These are phyloP conservation scores for Camponotus vicinus DNA, from an alignment of 1,140 invertebrate genomes.

Conservation along the genomic window DNA sequence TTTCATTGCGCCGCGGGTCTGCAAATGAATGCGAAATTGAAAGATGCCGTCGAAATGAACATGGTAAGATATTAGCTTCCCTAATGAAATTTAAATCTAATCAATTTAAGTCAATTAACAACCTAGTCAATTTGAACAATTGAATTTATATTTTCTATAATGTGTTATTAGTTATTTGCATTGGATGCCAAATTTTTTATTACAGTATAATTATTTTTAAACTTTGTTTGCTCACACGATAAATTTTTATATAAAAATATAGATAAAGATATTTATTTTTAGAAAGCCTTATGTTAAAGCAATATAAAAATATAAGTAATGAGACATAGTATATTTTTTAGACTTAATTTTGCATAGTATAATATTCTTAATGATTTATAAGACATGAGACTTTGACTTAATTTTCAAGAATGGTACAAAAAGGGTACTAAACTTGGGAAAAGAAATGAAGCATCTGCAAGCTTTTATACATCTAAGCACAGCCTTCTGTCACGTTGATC, in stretches of 20 bases:
- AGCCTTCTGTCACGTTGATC: slow-evolving; percentile 91
- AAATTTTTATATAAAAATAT: not conserved
- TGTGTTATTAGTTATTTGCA: not conserved
- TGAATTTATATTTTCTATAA: not conserved
- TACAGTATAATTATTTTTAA: not conserved
- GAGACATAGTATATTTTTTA: not conserved
- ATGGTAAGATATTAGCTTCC: slow-evolving; percentile 79
- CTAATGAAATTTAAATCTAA: not conserved
- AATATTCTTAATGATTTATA: not conserved
- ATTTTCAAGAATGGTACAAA: slow-evolving; percentile 87
- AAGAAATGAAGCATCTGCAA: slow-evolving; percentile 89
- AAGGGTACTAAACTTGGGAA: slow-evolving; percentile 88
- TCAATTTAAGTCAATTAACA: not conserved
- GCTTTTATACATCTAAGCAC: slow-evolving; percentile 90
- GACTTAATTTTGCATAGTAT: not conserved
- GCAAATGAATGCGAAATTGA: slow-evolving; percentile 90
- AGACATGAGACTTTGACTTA: not conserved
- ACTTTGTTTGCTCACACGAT: not conserved
- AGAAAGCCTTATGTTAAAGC: not conserved
- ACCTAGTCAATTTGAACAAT: not conserved
- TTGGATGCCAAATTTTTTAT: not conserved
- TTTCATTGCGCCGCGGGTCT: slow-evolving; percentile 97
- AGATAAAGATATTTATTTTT: not conserved
- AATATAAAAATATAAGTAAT: not conserved
- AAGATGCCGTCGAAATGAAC: slow-evolving; percentile 92